Base-by-base conservation (phyloP, 2,797 vertebrate species). In the Etheostoma nigrum region DNA sequence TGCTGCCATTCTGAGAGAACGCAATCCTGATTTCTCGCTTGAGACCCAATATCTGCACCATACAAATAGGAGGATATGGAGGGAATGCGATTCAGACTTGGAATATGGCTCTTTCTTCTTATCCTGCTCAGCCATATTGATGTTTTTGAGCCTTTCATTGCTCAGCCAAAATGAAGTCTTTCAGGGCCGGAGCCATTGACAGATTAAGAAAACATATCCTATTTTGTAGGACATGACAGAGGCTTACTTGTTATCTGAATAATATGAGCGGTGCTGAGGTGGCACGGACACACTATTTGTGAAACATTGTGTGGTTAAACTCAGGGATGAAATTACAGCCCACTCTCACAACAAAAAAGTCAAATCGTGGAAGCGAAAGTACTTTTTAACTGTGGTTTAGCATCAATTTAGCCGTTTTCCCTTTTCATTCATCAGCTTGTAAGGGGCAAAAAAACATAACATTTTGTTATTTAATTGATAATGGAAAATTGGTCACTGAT, bases 151-250 rank as follows among this genome's bases (percentile, higher is more conserved):
- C 91, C 91, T 91, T 92, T 91, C 90, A 91, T 89, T 85, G 91
- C 93, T 94, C 89, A 92, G 91, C 92, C 88, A 88, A 92, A 93
- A 93, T 91, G 89, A 93, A 94, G 92, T 86, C 90, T 92, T 94
- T 93, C 88, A 93, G 76, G 81, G 75, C 72, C 51, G 7, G 48
- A 84, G 85, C 93, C 72, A 89, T 84, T 92, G 92, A 89, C 91
- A 93, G 93, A 94, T 93, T 92, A 93, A 86, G 91, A 83, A 92
- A 94, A 94, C 92, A 92, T 82, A 91, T 92, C 89, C 91, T 81
- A 87, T 92, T 92, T 91, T 87, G 86, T 88, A 72, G 83, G 81
- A 90, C 88, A 86, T 82, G 88, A 90, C 87, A 90, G 83, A 86
- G 76, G 76, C 88, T 86, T 86, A 84, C 82, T 91, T 92, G 88